Base-by-base conservation (phyloP, 2,113 vertebrate species). In the Aegotheles bennettii region DNA sequence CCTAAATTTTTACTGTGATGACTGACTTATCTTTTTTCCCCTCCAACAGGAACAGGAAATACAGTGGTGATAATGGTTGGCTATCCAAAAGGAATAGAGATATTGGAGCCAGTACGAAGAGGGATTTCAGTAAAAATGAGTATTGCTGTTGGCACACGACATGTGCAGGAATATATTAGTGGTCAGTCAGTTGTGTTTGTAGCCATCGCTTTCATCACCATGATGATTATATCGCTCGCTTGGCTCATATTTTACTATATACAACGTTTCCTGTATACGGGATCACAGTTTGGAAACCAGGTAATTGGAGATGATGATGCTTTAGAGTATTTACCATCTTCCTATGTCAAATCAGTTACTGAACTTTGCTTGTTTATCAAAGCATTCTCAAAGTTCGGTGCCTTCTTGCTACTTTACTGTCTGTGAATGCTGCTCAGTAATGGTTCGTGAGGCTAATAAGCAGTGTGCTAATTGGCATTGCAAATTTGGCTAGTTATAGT, bases 241-340 rank as follows among this genome's bases (percentile, higher is more conserved):
- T 98, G 98, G 98, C 97, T 98, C 20, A 98, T 98, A 91, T 98
- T 98, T 96, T 98, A 98, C 95, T 98, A 98, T 26, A 97, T 98
- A 84, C 98, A 98, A n/a, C 98, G 98, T 74, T 98, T 98, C 94
- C 97, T 98, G 9, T 98, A 98, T 35, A 97, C 98, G 12, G 98
- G 98, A 89, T 98, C 98, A 26, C 98, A 98, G 51, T 98, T 97
- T 97, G 97, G 98, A 97, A 98, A 95, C 95, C 98, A 98, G 98
- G 98, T 98, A 98, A 97, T 69, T 93, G 74, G 24, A 56, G 48
- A 42, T 82, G 76, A 71, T 89, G 47, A 21, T 70, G 35, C 54
- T 65, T 67, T 4, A 47, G 25, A 69, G 31, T 70, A 23, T 85
- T 89, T 80, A 25, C 53, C 2, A 6, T 38, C 60, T 64, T 10